Percentiles rank a stretch among this genome's conserved stretches.
These are phyloP conservation scores for Brotula barbata DNA, from an alignment of 2,797 vertebrate genomes.

Conservation along the genomic window DNA sequence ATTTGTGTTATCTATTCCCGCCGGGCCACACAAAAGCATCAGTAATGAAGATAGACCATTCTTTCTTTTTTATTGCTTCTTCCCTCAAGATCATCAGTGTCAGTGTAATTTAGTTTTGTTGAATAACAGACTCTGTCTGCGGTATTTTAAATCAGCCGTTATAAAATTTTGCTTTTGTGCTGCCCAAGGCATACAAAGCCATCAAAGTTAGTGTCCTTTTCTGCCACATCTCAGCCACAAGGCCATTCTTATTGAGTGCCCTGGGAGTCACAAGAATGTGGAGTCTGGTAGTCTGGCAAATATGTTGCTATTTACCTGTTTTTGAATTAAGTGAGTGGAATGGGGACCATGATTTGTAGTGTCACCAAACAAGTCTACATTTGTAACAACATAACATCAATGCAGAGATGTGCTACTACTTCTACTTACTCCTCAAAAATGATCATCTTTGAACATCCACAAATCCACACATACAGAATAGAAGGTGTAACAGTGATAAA, in stretches of 20 bases:
- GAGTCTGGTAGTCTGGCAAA: conserved; percentile 12
- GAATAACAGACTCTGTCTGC: conserved; percentile 62
- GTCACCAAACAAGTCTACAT: too few species aligned
- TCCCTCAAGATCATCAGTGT: conserved; percentile 65
- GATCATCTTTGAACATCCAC: too few species aligned
- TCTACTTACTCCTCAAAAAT: too few species aligned
- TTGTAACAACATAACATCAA: too few species aligned
- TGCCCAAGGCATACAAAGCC: conserved; percentile 37
- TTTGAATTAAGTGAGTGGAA: conserved; percentile 10
- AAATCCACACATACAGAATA: too few species aligned
- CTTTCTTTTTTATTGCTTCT: conserved; percentile 57
- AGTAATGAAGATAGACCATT: conserved; percentile 65
- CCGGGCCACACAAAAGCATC: conserved; percentile 50
- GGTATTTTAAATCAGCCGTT: conserved; percentile 57
- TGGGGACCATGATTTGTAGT: background rate
- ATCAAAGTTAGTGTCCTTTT: conserved; percentile 59
- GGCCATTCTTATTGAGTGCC: conserved; percentile 30
- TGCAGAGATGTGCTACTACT: too few species aligned
- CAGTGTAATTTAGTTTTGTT: conserved; percentile 70
- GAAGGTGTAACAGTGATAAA: too few species aligned
- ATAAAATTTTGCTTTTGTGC: conserved; percentile 60
- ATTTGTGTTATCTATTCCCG: conserved; percentile 56
- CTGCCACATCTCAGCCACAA: conserved; percentile 30
- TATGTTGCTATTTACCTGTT: conserved; percentile 1
- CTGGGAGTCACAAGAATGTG: conserved; percentile 7